These are phyloP conservation scores for Bombyx huttoni DNA, from an alignment of 2,888 invertebrate genomes.

Conservation along the genomic window DNA sequence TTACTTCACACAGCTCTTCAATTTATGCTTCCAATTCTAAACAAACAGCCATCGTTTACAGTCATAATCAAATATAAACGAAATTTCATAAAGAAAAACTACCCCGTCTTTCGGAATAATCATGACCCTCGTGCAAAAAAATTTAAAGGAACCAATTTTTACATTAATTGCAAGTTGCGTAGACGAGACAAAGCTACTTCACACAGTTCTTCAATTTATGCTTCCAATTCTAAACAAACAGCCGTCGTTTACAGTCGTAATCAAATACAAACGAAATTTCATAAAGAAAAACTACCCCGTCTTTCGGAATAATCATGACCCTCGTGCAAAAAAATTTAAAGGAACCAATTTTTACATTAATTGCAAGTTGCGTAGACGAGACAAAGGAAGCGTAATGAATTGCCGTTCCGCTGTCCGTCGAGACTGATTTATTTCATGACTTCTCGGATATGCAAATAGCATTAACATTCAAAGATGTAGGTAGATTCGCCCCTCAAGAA, in stretches of 20 bases:
- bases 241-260: not conserved
- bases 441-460: slow-evolving; percentile 71
- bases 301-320: not conserved
- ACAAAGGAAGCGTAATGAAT: slow-evolving; percentile 60
- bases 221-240: too few species aligned
- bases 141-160: slow-evolving; percentile 28
- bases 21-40: too few species aligned
- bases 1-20: too few species aligned
- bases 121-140: slow-evolving; percentile 4
- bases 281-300: not conserved
- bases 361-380: slow-evolving; percentile 58
- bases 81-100: not conserved
- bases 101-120: not conserved
- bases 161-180: slow-evolving; percentile 55
- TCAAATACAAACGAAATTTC: not conserved
- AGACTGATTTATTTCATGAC: slow-evolving; percentile 72
- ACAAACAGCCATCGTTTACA: too few species aligned
- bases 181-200: slow-evolving; percentile 68
- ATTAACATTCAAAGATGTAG: slow-evolving; percentile 69
- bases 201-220: too few species aligned
- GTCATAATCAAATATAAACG: not conserved
- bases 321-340: slow-evolving; percentile 8
- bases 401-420: slow-evolving; percentile 63
- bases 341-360: slow-evolving; percentile 46
- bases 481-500: slow-evolving; percentile 55